phyloP scores from a whole-genome alignment of 2,113 vertebrate species.

The Callopanchax toddi region DNA sequence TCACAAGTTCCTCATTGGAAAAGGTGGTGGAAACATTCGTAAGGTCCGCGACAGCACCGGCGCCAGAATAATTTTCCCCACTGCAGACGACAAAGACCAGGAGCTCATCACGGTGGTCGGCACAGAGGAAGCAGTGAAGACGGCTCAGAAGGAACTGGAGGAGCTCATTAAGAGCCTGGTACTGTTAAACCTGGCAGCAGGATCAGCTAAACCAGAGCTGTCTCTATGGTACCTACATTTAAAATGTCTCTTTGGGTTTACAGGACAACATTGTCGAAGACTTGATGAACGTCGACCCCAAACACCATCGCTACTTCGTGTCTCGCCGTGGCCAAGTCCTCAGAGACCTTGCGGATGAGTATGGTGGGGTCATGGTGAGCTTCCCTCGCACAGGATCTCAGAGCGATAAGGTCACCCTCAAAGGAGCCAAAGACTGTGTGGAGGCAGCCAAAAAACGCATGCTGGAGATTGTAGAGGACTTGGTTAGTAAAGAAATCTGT shows the following conservation, averaged over 20 bases:
- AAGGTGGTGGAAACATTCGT: constrained; percentile 95
- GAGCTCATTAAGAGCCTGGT: constrained; percentile 95
- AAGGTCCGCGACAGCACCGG: constrained; percentile 96
- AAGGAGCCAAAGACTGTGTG: constrained; percentile 98
- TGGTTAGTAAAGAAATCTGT: constrained; percentile 87
- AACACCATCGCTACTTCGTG: constrained; percentile 96
- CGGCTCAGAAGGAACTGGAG: constrained; percentile 93
- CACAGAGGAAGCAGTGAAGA: constrained; percentile 92
- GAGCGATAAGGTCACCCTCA: constrained; percentile 93
- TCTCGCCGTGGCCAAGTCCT: constrained; percentile 93
- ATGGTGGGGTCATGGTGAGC: constrained; percentile 96
- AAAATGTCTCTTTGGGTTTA: neutral
- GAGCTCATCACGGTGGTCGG: constrained; percentile 97
- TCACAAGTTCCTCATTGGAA: constrained; percentile 98
- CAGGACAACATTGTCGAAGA: constrained; percentile 97
- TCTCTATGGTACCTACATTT: neutral
- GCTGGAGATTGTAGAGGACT: constrained; percentile 93
- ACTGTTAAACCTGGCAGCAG: neutral
- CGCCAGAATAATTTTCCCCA: constrained; percentile 95
- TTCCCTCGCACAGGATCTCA: constrained; percentile 92
- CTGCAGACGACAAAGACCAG: constrained; percentile 93
- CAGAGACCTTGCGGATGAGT: constrained; percentile 94
- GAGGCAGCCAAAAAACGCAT: constrained; percentile 97
- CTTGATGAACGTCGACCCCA: constrained; percentile 90
- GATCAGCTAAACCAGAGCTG: too few species aligned